phyloP scores from a whole-genome alignment of 2,113 vertebrate species.

The Bathybates hornii region DNA sequence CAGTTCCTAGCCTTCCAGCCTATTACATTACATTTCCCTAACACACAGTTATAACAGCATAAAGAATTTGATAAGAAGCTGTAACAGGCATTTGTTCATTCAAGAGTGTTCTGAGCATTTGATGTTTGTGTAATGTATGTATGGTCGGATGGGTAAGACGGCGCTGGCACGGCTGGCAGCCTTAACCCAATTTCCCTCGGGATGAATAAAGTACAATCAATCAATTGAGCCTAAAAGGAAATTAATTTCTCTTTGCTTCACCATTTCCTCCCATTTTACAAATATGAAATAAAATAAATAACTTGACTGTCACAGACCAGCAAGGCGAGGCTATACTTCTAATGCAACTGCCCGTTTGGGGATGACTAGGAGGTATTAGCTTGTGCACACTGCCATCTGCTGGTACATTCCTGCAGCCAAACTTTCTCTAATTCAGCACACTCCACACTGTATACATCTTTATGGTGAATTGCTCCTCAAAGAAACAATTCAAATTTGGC shows the following conservation, averaged over 20 bases:
- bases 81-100: not conserved
- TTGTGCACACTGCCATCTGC: constrained; percentile 34
- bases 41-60: not conserved
- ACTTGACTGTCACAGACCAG: not conserved
- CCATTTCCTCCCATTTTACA: not conserved
- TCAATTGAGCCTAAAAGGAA: not conserved
- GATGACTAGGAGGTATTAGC: not conserved
- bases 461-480: not conserved
- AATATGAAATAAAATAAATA: not conserved
- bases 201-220: too few relatives aligned
- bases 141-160: too few relatives aligned
- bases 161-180: too few relatives aligned
- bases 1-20: not conserved
- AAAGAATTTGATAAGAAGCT: not conserved
- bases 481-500: not conserved
- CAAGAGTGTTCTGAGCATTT: not conserved
- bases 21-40: not conserved
- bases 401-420: not conserved
- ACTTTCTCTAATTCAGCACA: not conserved
- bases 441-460: not conserved
- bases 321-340: not conserved
- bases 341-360: not conserved
- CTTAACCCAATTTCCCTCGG: too few relatives aligned
- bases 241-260: not conserved
- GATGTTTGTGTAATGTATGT: too few relatives aligned